Percentiles rank a stretch among this genome's conserved stretches.
Conservation (phyloP, 2,113 vertebrate genomes). For the Pseudolaguvia tuberculata region DNA sequence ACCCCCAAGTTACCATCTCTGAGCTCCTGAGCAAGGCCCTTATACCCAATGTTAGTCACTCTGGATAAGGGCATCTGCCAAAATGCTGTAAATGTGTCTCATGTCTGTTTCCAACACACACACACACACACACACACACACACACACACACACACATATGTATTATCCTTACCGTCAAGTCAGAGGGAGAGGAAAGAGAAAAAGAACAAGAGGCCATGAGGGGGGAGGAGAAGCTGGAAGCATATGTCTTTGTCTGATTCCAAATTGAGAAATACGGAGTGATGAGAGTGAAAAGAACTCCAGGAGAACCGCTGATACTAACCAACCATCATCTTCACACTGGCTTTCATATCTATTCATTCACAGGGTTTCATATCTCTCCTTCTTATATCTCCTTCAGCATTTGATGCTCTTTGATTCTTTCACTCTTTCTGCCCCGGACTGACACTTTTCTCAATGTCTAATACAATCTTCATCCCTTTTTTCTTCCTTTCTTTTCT, state of each 20-base stretch:
- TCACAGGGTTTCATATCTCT: slow-evolving; percentile 3
- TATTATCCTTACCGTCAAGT: too few species aligned
- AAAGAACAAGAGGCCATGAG: background rate
- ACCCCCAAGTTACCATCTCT: too few species aligned
- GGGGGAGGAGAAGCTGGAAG: background rate
- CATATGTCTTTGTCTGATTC: slow-evolving; percentile 17
- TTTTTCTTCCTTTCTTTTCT: background rate
- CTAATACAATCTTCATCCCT: slow-evolving; percentile 21
- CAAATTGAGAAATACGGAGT: slow-evolving; percentile 11
- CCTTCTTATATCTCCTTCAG: too few species aligned
- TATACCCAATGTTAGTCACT: too few species aligned
- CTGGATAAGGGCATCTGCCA: too few species aligned
- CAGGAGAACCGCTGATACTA: slow-evolving; percentile 6
- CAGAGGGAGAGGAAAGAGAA: background rate
- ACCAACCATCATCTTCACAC: slow-evolving; percentile 11
- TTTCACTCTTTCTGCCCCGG: background rate
- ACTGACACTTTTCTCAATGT: slow-evolving; percentile 4
- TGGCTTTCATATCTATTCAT: slow-evolving; percentile 18
- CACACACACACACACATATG: too few species aligned
- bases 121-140: too few species aligned
- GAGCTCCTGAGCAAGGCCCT: too few species aligned
- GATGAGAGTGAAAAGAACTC: slow-evolving; percentile 14
- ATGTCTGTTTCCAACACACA: too few species aligned
- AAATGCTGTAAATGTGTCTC: too few species aligned
- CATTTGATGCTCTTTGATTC: background rate